Conservation (phyloP, 2,113 vertebrate species). For the Solenodon paradoxus region DNA sequence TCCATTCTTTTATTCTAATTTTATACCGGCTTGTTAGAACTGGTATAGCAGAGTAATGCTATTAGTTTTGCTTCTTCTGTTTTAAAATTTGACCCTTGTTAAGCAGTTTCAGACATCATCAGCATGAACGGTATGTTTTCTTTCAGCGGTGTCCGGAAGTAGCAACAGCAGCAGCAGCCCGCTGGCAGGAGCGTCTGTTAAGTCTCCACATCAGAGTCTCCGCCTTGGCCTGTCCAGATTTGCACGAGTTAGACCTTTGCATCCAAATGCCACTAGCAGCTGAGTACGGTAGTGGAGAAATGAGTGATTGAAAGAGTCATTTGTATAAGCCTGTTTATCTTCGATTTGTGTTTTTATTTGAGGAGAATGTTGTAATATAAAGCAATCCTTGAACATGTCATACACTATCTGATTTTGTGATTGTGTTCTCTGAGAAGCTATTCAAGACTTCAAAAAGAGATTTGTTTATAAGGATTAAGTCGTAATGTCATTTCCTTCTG, state of each 20-base stretch:
- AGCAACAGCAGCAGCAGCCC: slow-evolving; percentile 67
- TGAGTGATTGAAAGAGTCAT: neutral
- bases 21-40: neutral
- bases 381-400: neutral
- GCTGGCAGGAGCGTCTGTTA: slow-evolving; percentile 69
- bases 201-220: slow-evolving; percentile 90
- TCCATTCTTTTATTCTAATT: neutral
- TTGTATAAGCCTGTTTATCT: neutral
- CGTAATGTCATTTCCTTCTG: neutral
- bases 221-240: slow-evolving; percentile 93
- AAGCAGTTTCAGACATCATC: neutral
- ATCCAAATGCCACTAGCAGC: slow-evolving; percentile 84
- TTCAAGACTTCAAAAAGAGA: neutral
- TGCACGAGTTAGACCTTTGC: slow-evolving; percentile 92
- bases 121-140: neutral
- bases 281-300: slow-evolving; percentile 65
- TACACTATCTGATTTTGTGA: neutral
- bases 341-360: neutral
- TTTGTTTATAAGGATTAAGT: neutral
- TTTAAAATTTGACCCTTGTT: neutral
- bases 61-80: neutral
- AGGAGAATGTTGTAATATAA: neutral
- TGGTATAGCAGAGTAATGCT: neutral
- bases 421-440: neutral
- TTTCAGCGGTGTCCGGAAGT: slow-evolving; percentile 84